Base-by-base conservation (phyloP, 1,140 invertebrate species). In the Diachasmimorpha longicaudata region DNA sequence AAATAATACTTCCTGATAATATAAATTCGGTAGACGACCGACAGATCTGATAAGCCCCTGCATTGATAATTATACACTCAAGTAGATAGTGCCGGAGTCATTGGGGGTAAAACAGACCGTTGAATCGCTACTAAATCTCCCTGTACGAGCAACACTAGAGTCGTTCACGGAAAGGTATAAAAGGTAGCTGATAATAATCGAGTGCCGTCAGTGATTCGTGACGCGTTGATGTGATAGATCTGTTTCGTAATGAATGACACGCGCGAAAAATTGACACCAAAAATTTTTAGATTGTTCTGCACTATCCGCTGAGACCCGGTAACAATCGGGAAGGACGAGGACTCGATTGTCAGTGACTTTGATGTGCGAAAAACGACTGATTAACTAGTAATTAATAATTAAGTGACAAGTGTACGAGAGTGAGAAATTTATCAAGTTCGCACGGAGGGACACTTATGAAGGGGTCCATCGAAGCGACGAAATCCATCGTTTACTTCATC, bases 371-470 rank as follows among this genome's bases (percentile, higher is more conserved):
- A 42, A 6, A 31, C 31, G 31, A 6, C 11, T 42, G 39, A 42
- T 4, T 31, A 13, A 42, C 37, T 39, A 39, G 10, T 5, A 10
- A 13, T 4, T 42, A 42, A 9, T 42, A 42, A 42, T 3, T 9
- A 1, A 52, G 48, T 52, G 48, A 52, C 39, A 52, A n/a, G n/a
- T 52, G 48, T 52, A n/a, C 48, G 16, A 6, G 2, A n/a, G 48
- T n/a, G 48, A 52, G 19, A 52, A 14, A 52, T 13, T 8, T 48
- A 71, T 77, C 31, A 70, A 63, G 21, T 19, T 55, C 58, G 69
- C 58, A 55, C 42, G 31, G 31, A 13, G 48, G 39, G 81, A 85
- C 76, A 84, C 83, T 86, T 87, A 87, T 86, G 85, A 86, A 82
- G 84, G 83, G 80, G 69, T 79, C 77, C 78, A 80, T 78, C 77